Conservation (phyloP, 2,113 vertebrate species). For the Falcunculus frontatus region DNA sequence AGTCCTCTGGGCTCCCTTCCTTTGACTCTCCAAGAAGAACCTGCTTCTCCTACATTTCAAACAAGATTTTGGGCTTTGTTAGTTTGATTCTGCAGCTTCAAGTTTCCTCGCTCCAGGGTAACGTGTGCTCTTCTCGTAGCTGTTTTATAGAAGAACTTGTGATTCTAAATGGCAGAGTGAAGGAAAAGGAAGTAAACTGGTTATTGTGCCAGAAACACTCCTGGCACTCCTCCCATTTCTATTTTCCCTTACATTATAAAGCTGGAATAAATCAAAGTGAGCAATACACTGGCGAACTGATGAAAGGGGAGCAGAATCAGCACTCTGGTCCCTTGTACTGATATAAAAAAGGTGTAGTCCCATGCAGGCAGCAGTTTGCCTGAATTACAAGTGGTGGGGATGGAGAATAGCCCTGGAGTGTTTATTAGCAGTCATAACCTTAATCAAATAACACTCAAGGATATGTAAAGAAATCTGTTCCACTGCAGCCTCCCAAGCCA, state of each 20-base stretch:
- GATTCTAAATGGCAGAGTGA: slow-evolving; percentile 6
- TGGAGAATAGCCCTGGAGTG: slow-evolving; percentile 34
- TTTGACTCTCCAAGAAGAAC: background rate
- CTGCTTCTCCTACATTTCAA: background rate
- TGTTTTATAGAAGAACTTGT: background rate
- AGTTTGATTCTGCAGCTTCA: background rate
- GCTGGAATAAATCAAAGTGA: slow-evolving; percentile 21
- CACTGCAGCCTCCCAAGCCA: slow-evolving; percentile 57
- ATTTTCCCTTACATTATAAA: background rate
- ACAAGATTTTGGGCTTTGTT: background rate
- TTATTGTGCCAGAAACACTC: slow-evolving; percentile 14
- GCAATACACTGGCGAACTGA: background rate
- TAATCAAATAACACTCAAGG: slow-evolving; percentile 69
- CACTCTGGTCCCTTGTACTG: background rate
- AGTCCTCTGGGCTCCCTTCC: background rate
- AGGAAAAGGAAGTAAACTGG: slow-evolving; percentile 42
- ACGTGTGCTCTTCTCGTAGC: background rate
- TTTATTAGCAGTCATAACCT: slow-evolving; percentile 67
- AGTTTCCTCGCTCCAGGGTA: background rate
- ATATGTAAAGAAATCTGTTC: slow-evolving; percentile 56
- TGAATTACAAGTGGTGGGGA: background rate
- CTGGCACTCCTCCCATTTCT: slow-evolving; percentile 7
- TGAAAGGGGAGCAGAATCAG: background rate
- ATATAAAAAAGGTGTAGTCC: background rate
- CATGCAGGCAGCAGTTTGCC: background rate